Conservation (phyloP, 2,888 invertebrate genomes). For the Chrysopilus asiliformis region DNA sequence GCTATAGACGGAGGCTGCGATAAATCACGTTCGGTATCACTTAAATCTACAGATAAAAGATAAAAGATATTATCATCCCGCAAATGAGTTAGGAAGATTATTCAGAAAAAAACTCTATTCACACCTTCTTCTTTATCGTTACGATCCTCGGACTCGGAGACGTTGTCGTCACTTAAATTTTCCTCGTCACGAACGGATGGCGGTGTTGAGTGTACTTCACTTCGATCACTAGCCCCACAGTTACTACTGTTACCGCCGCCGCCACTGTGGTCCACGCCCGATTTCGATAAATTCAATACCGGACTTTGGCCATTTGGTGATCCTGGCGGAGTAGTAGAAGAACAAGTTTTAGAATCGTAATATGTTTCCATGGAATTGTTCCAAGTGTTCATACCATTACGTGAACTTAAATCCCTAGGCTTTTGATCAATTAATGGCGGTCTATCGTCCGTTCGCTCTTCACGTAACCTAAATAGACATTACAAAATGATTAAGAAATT, state of each 20-base stretch:
- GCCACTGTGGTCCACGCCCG: constrained; percentile 62
- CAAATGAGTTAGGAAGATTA: background rate
- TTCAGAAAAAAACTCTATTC: constrained; percentile 22
- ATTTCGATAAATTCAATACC: constrained; percentile 81
- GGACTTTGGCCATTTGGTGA: constrained; percentile 86
- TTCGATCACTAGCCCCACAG: constrained; percentile 47
- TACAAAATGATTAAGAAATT: too few species aligned
- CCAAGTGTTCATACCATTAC: constrained; percentile 66
- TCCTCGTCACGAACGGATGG: constrained; percentile 59
- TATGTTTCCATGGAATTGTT: too few species aligned
- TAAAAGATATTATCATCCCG: background rate
- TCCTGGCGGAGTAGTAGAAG: constrained; percentile 30
- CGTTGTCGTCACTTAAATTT: constrained; percentile 69
- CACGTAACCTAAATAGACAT: constrained; percentile 53
- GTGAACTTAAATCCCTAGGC: constrained; percentile 72
- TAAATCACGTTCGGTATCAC: constrained; percentile 59
- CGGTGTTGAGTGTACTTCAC: constrained; percentile 44
- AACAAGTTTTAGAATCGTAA: too few species aligned
- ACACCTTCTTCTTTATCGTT: constrained; percentile 59
- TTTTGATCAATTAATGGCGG: constrained; percentile 66
- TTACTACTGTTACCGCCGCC: constrained; percentile 44
- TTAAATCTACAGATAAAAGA: constrained; percentile 45
- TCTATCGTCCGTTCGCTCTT: constrained; percentile 76
- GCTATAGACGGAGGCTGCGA: constrained; percentile 46
- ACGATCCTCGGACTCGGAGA: constrained; percentile 74